phyloP scores from a whole-genome alignment of 2,797 vertebrate genomes.

The Pseudopleuronectes americanus region DNA sequence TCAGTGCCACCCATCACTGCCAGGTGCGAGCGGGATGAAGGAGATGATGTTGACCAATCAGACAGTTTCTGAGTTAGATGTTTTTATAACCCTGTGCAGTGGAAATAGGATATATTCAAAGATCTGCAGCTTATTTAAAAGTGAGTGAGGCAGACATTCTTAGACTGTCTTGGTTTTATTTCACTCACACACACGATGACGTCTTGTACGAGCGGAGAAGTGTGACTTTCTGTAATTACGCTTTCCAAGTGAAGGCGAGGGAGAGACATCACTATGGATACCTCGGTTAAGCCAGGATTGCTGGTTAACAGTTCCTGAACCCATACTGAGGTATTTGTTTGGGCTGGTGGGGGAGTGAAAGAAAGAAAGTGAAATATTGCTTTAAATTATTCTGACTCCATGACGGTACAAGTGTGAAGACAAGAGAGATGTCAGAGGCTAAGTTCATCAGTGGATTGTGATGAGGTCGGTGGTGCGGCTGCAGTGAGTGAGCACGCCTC shows the following conservation, averaged over 20 bases:
- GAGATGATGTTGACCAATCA: conserved; percentile 26
- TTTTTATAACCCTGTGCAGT: conserved; percentile 3
- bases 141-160: background rate
- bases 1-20: conserved; percentile 70
- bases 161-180: conserved; percentile 2
- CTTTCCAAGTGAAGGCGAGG: conserved; percentile 25
- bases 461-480: conserved; percentile 79
- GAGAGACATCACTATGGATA: conserved; percentile 38
- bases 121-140: background rate
- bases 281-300: background rate
- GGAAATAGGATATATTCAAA: background rate
- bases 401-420: conserved; percentile 73
- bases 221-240: conserved; percentile 29
- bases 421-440: conserved; percentile 83
- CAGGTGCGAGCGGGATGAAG: conserved; percentile 39
- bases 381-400: conserved; percentile 72
- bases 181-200: background rate
- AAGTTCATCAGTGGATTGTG: conserved; percentile 83
- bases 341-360: background rate
- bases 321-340: background rate
- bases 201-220: background rate
- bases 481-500: conserved; percentile 74
- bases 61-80: conserved; percentile 5
- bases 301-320: conserved; percentile 46
- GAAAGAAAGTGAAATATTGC: conserved; percentile 58